Evolutionary conservation across 1,140 invertebrate genomes (phyloP).

Genomic region (Parasteatoda tepidariorum): DNA sequence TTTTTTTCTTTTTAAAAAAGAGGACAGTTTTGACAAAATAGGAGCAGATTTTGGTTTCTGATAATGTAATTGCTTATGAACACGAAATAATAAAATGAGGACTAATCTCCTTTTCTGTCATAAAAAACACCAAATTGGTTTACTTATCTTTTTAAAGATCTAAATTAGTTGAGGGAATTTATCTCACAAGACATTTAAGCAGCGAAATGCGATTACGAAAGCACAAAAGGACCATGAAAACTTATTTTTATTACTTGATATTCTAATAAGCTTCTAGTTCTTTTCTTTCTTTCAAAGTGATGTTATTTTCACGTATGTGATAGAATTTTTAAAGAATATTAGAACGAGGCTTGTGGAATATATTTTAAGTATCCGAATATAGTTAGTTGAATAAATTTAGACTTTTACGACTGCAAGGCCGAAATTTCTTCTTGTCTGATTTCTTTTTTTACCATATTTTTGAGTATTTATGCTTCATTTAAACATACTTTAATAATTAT

Average conservation of each 20-base stretch:
- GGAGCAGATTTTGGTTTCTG: not conserved
- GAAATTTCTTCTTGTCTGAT: no score
- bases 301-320: no score
- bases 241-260: not conserved
- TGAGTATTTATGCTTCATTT: no score
- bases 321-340: no score
- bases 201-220: not conserved
- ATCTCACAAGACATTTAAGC: not conserved
- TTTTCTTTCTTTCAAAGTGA: no score
- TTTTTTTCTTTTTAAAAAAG: not conserved
- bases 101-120: not conserved
- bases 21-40: not conserved
- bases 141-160: conserved; percentile 3
- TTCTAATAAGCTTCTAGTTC: no score
- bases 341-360: no score
- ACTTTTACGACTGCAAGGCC: no score
- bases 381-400: no score
- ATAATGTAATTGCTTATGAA: conserved; percentile 13
- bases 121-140: not conserved
- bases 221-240: not conserved
- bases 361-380: no score
- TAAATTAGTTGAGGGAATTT: conserved; percentile 4
- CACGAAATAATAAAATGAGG: not conserved
- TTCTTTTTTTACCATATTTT: no score
- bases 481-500: no score